These are phyloP conservation scores for Rallus limicola DNA, from an alignment of 2,113 vertebrate genomes.

Conservation along the genomic window DNA sequence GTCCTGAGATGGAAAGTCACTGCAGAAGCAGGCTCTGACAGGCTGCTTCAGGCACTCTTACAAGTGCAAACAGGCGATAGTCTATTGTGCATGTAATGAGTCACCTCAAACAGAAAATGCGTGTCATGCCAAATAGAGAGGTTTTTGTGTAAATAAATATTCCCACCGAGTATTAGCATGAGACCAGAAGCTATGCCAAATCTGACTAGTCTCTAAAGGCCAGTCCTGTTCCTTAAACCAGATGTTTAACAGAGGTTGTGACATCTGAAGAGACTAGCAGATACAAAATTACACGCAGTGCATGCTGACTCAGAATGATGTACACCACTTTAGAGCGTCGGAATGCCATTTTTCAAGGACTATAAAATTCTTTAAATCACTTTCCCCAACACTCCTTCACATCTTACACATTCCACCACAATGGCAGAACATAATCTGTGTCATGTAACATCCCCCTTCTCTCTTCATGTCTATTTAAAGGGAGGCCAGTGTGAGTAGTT, in stretches of 20 bases:
- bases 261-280: slow-evolving; percentile 36
- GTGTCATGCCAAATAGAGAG: slow-evolving; percentile 42
- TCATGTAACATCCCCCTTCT: not conserved
- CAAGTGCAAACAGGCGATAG: slow-evolving; percentile 24
- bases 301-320: not conserved
- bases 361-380: not conserved
- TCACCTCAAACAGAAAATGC: slow-evolving; percentile 34
- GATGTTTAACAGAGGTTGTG: slow-evolving; percentile 51
- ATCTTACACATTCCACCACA: not conserved
- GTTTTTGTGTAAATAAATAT: slow-evolving; percentile 70
- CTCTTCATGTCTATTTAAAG: not conserved
- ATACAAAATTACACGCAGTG: not conserved
- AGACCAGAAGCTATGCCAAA: slow-evolving; percentile 63
- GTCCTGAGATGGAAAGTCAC: not conserved
- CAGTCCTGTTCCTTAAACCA: slow-evolving; percentile 44
- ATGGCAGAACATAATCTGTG: not conserved
- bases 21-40: not conserved
- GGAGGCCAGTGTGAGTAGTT: not conserved
- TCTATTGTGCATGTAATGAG: slow-evolving; percentile 55
- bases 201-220: slow-evolving; percentile 36
- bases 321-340: not conserved
- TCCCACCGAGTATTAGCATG: slow-evolving; percentile 67
- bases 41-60: not conserved
- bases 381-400: not conserved
- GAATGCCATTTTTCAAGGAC: not conserved